phyloP scores from a whole-genome alignment of 2,888 invertebrate species.

The Cantharis nigra region DNA sequence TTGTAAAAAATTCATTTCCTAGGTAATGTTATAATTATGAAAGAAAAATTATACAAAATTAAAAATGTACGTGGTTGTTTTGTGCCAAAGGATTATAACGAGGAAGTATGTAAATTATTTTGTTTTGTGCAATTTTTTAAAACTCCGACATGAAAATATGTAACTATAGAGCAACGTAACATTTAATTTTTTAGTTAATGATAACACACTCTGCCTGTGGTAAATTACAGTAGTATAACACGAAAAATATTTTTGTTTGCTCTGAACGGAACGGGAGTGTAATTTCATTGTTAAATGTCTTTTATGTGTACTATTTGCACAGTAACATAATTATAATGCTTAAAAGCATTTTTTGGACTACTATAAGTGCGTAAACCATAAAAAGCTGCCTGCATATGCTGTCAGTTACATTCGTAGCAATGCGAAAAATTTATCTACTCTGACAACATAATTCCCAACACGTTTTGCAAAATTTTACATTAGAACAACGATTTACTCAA shows the following conservation, averaged over 20 bases:
- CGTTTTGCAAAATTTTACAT: slow-evolving; percentile 16
- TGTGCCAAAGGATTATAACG: background rate
- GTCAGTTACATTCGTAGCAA: slow-evolving; percentile 14
- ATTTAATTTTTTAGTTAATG: background rate
- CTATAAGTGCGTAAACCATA: slow-evolving; percentile 4
- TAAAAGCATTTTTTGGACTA: slow-evolving; percentile 1
- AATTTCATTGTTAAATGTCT: background rate
- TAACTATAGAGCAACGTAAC: background rate
- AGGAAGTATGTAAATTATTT: background rate
- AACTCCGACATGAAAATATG: background rate
- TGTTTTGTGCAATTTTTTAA: background rate
- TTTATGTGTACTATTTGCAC: background rate
- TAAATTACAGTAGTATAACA: background rate
- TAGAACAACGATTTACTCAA: slow-evolving; percentile 12
- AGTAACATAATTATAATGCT: background rate
- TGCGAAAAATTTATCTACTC: slow-evolving; percentile 19
- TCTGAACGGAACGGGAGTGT: background rate
- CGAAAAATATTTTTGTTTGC: background rate
- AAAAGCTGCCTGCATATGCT: slow-evolving; percentile 4
- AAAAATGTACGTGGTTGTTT: background rate
- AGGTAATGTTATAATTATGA: background rate
- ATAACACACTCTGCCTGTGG: background rate
- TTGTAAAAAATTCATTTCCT: background rate
- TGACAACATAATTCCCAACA: slow-evolving; percentile 17
- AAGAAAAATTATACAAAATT: background rate